Conservation (phyloP, 2,113 vertebrate genomes). For the Chionodraco myersi region DNA sequence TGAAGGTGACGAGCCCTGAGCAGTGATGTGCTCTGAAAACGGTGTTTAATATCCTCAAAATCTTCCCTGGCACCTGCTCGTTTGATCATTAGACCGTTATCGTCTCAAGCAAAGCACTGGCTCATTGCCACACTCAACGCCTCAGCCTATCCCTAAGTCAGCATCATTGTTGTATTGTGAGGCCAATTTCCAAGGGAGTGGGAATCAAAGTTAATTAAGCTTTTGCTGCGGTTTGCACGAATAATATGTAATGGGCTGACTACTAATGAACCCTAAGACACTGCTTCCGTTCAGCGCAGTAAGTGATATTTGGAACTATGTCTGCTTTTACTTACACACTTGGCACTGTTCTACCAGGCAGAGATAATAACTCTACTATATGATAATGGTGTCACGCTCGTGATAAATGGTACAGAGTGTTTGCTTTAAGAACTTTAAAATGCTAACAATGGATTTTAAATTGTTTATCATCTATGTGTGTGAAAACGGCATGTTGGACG, state of each 20-base stretch:
- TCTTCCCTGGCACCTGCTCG: slow-evolving; percentile 7
- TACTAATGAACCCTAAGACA: slow-evolving; percentile 84
- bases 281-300: slow-evolving; percentile 70
- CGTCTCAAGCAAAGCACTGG: slow-evolving; percentile 52
- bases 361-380: slow-evolving; percentile 61
- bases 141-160: slow-evolving; percentile 59
- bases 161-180: slow-evolving; percentile 65
- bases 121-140: slow-evolving; percentile 43
- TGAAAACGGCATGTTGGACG: slow-evolving; percentile 14
- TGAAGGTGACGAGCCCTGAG: slow-evolving; percentile 35
- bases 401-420: slow-evolving; percentile 55
- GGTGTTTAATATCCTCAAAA: not conserved
- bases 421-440: slow-evolving; percentile 44
- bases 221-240: slow-evolving; percentile 82
- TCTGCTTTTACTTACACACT: slow-evolving; percentile 65
- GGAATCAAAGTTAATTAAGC: slow-evolving; percentile 83
- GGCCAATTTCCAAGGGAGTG: slow-evolving; percentile 61
- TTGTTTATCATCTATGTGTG: slow-evolving; percentile 18
- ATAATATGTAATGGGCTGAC: slow-evolving; percentile 76
- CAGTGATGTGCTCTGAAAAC: slow-evolving; percentile 24
- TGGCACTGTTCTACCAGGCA: slow-evolving; percentile 63
- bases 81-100: slow-evolving; percentile 43
- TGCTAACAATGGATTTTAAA: slow-evolving; percentile 50
- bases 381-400: slow-evolving; percentile 48
- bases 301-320: slow-evolving; percentile 79